Conservation (phyloP, 2,113 vertebrate genomes). For the Tichodroma muraria region DNA sequence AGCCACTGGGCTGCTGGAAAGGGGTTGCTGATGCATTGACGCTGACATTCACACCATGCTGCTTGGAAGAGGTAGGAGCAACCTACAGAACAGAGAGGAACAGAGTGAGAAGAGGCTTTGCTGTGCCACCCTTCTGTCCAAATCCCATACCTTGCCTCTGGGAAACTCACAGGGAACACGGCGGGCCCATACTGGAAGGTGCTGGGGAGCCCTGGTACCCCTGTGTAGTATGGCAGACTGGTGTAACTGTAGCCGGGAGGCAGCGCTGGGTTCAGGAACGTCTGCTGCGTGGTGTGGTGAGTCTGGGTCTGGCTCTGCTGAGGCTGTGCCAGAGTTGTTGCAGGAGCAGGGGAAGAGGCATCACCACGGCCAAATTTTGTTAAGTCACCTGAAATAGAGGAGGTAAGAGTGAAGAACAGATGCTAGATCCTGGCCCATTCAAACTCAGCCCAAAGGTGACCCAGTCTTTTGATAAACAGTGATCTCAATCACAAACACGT, state of each 20-base stretch:
- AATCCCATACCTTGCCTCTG: neutral
- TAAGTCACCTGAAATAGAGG: conserved; percentile 77
- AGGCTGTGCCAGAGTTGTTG: conserved; percentile 91
- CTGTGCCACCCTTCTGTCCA: neutral
- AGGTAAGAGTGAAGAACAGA: neutral
- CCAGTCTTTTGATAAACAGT: neutral
- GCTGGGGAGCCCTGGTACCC: conserved; percentile 93
- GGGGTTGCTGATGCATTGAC: conserved; percentile 91
- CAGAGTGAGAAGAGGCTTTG: neutral
- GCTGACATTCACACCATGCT: conserved; percentile 97
- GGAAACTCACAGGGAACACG: conserved; percentile 92
- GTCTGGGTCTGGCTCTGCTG: conserved; percentile 95
- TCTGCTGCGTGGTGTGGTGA: conserved; percentile 95
- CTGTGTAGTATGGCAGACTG: conserved; percentile 97
- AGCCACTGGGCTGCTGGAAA: conserved; percentile 95
- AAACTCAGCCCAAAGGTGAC: neutral
- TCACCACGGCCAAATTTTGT: conserved; percentile 94
- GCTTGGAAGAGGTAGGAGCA: conserved; percentile 97
- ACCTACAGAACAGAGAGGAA: conserved; percentile 71
- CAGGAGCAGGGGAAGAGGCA: conserved; percentile 89
- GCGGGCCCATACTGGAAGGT: conserved; percentile 98
- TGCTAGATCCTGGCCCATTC: fast-evolving
- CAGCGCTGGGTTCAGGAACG: conserved; percentile 93
- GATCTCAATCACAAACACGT: neutral
- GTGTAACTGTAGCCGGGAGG: conserved; percentile 99